Conservation (phyloP, 2,888 invertebrate genomes). For the Latrodectus elegans region DNA sequence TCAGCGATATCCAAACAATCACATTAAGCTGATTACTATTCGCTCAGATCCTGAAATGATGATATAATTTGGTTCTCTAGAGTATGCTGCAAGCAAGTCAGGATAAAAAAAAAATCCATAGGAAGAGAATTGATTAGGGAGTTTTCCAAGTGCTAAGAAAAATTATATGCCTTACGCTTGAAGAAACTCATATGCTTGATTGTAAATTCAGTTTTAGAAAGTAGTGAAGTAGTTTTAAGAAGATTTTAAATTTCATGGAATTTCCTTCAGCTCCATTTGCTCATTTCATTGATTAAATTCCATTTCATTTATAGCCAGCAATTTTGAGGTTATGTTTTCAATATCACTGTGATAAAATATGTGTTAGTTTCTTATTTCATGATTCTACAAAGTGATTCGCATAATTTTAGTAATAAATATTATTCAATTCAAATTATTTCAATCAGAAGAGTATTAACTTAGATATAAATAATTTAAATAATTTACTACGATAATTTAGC, state of each 20-base stretch:
- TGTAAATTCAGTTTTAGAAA: constrained; percentile 48
- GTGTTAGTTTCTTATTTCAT: too few species aligned
- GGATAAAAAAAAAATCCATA: constrained; percentile 29
- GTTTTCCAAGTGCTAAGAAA: constrained; percentile 45
- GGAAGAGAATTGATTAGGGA: constrained; percentile 45
- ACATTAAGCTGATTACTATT: constrained; percentile 57
- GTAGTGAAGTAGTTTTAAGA: constrained; percentile 29
- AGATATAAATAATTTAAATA: too few species aligned
- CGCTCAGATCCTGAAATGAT: constrained; percentile 32
- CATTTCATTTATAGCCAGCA: neutral
- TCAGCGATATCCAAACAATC: constrained; percentile 55
- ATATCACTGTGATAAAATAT: neutral
- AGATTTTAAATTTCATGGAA: neutral
- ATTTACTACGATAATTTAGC: too few species aligned
- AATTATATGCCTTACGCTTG: constrained; percentile 35
- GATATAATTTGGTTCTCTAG: constrained; percentile 37
- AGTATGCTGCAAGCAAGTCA: constrained; percentile 16
- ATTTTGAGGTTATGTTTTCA: neutral
- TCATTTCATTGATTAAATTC: constrained; percentile 38
- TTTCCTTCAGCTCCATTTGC: constrained; percentile 20
- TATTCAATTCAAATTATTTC: too few species aligned
- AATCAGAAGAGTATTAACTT: too few species aligned
- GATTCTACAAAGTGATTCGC: too few species aligned
- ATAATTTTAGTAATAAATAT: too few species aligned
- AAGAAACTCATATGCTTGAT: constrained; percentile 39